Evolutionary conservation across 2,113 vertebrate species (phyloP).

Genomic region (Hypanus sabinus): DNA sequence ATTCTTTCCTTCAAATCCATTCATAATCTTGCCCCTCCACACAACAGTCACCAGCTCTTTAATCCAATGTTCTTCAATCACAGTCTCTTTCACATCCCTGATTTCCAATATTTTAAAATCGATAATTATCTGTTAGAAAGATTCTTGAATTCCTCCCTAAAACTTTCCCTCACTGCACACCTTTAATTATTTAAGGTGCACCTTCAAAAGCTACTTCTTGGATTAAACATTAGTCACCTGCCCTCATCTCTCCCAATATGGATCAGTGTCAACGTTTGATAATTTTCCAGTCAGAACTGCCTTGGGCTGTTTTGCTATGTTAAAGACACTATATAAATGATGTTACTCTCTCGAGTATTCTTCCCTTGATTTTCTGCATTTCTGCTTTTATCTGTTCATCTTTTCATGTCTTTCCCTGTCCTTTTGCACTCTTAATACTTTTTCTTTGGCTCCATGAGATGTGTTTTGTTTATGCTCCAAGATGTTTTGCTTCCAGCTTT

Average conservation of each 20-base stretch:
- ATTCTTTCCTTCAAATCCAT: not conserved
- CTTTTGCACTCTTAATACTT: not conserved
- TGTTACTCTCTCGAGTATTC: not conserved
- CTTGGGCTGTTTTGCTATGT: not conserved
- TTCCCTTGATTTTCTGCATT: not conserved
- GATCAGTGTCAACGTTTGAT: not conserved
- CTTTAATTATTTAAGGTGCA: not conserved
- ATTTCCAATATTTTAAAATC: too few species aligned
- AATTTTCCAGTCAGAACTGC: not conserved
- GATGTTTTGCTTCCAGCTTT: not conserved
- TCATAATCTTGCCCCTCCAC: not conserved
- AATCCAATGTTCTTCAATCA: not conserved
- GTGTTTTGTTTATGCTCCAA: not conserved
- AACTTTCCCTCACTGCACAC: not conserved
- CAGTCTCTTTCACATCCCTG: not conserved
- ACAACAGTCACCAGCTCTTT: not conserved
- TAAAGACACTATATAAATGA: not conserved
- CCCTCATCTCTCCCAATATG: not conserved
- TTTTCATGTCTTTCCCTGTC: not conserved
- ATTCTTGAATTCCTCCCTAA: not conserved
- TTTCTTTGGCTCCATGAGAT: slow-evolving; percentile 18
- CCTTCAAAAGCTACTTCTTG: not conserved
- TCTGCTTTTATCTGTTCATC: not conserved
- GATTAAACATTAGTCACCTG: not conserved
- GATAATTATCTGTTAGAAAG: not conserved